These are phyloP conservation scores for Spilarctia lutea DNA, from an alignment of 2,888 invertebrate genomes.

Conservation along the genomic window DNA sequence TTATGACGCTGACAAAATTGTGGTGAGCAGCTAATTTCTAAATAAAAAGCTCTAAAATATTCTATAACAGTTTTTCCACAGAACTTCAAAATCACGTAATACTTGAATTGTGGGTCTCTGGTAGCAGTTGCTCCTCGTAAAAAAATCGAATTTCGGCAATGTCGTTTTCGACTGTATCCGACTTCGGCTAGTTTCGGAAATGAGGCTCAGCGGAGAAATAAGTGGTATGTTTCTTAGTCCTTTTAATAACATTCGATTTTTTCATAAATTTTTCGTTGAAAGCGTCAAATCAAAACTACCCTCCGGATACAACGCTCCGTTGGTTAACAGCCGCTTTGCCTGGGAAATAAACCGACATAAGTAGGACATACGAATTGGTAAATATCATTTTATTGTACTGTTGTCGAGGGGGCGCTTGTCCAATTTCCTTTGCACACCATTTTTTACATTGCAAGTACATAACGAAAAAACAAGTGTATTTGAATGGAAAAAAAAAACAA, in stretches of 20 bases:
- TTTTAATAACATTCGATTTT: not conserved
- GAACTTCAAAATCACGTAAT: no score
- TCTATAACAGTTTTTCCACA: no score
- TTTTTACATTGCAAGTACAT: not conserved
- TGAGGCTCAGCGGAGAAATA: no score
- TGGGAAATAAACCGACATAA: constrained; percentile 24
- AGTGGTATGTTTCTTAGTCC: not conserved
- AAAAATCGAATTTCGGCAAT: no score
- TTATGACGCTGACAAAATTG: no score
- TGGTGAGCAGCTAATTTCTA: no score
- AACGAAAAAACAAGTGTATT: not conserved
- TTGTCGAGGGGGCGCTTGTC: constrained; percentile 3
- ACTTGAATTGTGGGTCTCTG: no score
- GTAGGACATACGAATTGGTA: constrained; percentile 24
- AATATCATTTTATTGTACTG: constrained; percentile 36
- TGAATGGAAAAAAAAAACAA: no score
- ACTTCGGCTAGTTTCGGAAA: no score
- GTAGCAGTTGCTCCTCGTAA: no score
- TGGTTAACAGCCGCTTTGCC: constrained; percentile 2
- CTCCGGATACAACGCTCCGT: not conserved
- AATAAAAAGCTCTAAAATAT: no score
- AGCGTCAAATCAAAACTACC: not conserved
- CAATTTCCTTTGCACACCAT: not conserved
- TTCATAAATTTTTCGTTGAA: not conserved
- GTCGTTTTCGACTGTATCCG: no score